Conservation (phyloP, 2,888 invertebrate genomes). For the Loripinus fragilis region DNA sequence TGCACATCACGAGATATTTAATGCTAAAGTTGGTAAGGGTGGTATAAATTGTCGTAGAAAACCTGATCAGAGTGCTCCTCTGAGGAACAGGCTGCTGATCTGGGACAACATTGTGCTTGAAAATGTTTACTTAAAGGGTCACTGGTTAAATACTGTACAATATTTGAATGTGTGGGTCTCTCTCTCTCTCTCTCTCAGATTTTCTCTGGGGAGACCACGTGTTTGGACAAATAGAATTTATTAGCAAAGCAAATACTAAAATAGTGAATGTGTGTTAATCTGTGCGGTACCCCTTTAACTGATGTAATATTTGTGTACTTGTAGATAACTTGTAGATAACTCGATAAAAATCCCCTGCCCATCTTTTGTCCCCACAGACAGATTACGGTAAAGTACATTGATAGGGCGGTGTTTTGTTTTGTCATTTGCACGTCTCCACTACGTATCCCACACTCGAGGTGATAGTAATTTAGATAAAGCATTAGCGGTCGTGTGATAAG, state of each 20-base stretch:
- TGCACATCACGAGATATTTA: no score
- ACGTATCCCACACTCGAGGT: conserved; percentile 11
- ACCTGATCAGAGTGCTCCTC: no score
- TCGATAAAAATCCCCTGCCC: conserved; percentile 15
- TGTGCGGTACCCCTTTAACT: conserved; percentile 16
- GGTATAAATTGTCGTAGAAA: no score
- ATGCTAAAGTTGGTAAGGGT: no score
- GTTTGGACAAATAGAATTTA: conserved; percentile 2
- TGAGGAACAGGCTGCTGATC: no score
- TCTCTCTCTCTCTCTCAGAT: no score
- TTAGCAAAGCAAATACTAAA: background rate
- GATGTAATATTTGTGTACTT: conserved; percentile 6
- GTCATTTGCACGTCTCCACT: conserved; percentile 9
- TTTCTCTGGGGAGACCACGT: no score
- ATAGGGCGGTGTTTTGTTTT: conserved; percentile 22
- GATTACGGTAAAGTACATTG: conserved; percentile 1
- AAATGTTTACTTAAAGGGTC: no score
- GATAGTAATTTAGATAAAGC: conserved; percentile 3
- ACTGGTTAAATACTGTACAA: no score
- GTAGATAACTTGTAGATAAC: conserved; percentile 1
- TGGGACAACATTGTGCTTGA: no score
- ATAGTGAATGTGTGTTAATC: conserved; percentile 8
- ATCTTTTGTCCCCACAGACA: background rate
- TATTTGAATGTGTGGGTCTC: no score
- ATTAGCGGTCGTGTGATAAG: conserved; percentile 11